These are phyloP conservation scores for Capitulum mitella DNA, from an alignment of 2,888 invertebrate genomes.

Conservation along the genomic window DNA sequence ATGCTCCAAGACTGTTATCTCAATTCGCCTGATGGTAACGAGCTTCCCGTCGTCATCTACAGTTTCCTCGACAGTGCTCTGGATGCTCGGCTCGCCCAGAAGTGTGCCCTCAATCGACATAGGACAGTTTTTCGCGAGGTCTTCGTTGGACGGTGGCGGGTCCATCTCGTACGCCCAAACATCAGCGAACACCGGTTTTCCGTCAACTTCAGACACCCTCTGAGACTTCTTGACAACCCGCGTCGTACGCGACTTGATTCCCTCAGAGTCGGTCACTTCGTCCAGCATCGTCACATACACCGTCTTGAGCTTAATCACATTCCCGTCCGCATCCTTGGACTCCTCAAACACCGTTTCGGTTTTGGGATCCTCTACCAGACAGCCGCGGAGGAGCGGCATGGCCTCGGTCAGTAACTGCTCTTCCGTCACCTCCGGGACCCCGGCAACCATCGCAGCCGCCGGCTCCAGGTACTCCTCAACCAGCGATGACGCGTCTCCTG, in stretches of 20 bases:
- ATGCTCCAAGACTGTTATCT: background rate
- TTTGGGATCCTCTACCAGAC: background rate
- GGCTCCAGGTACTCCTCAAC: background rate
- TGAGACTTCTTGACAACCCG: background rate
- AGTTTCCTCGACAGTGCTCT: background rate
- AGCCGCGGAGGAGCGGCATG: background rate
- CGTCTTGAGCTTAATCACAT: background rate
- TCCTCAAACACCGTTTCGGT: background rate
- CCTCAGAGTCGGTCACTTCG: background rate
- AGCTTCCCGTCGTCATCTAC: background rate
- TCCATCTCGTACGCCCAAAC: background rate
- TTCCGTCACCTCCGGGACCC: background rate
- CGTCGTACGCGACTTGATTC: background rate
- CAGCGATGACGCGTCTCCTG: background rate
- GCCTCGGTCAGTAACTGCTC: background rate
- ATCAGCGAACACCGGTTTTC: background rate
- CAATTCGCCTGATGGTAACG: background rate
- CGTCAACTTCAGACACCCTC: background rate
- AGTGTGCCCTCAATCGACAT: background rate
- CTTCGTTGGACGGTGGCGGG: background rate
- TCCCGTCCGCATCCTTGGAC: background rate
- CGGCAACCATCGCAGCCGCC: background rate
- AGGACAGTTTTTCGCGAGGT: background rate
- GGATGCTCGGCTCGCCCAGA: background rate
- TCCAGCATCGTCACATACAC: background rate